These are phyloP conservation scores for Zeugodacus cucurbitae DNA, from an alignment of 1,140 invertebrate species.

Conservation along the genomic window DNA sequence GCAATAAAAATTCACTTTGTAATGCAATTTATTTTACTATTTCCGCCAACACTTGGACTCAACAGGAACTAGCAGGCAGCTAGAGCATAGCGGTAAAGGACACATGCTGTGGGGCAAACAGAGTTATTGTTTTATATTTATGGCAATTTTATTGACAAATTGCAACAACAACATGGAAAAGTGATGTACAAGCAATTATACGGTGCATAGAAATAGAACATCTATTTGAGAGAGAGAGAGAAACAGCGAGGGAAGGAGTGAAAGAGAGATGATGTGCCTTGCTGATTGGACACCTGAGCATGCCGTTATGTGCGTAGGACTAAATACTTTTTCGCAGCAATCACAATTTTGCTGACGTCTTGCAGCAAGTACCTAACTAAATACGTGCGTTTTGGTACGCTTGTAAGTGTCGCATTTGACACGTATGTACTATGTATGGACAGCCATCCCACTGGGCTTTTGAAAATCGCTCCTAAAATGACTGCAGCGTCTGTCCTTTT, in stretches of 20 bases:
- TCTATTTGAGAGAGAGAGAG: background rate
- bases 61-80: background rate
- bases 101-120: constrained; percentile 1
- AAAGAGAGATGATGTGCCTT: background rate
- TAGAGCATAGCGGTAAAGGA: background rate
- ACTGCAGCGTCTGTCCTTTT: background rate
- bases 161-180: constrained; percentile 2
- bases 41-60: background rate
- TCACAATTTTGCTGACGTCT: background rate
- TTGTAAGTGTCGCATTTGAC: background rate
- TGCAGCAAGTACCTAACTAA: background rate
- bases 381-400: background rate
- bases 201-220: background rate
- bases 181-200: background rate
- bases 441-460: background rate
- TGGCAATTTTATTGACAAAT: background rate
- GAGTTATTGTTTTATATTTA: background rate
- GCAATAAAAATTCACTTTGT: background rate
- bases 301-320: background rate
- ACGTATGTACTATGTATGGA: background rate
- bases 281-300: background rate
- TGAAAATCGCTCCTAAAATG: background rate
- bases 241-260: background rate
- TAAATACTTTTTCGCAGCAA: background rate
- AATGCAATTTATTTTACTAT: constrained; percentile 5